Evolutionary conservation across 2,113 vertebrate species (phyloP).

Genomic region (Bucco capensis): DNA sequence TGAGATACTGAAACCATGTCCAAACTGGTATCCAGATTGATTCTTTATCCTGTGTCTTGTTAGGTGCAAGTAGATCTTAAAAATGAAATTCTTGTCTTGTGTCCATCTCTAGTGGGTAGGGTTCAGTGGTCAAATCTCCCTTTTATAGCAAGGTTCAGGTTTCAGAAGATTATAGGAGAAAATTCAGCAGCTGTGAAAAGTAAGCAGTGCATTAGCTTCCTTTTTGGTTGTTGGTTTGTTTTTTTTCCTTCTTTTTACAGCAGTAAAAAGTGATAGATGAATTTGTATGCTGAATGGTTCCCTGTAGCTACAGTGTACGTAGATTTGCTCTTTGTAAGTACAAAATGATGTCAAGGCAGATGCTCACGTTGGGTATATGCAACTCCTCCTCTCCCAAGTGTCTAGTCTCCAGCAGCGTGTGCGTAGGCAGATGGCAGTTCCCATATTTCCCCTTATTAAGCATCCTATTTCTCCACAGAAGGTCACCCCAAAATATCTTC

Average conservation of each 20-base stretch:
- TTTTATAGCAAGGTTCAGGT: neutral
- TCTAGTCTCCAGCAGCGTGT: constrained; percentile 11
- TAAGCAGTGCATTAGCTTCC: neutral
- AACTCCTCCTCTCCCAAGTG: constrained; percentile 19
- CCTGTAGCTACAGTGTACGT: neutral
- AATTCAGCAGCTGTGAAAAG: neutral
- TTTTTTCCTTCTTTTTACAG: neutral
- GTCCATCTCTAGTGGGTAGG: constrained; percentile 19
- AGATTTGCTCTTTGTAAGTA: constrained; percentile 36
- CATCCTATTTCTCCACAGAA: constrained; percentile 33
- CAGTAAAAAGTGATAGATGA: neutral
- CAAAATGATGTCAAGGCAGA: constrained; percentile 43
- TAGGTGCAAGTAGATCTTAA: neutral
- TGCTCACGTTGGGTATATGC: neutral
- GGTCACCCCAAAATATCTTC: constrained; percentile 33
- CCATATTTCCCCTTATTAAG: constrained; percentile 59
- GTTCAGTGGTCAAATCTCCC: neutral
- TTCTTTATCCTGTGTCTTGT: constrained; percentile 13
- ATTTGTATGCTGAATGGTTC: neutral
- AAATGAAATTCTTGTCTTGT: neutral
- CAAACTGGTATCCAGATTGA: neutral
- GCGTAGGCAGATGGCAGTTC: constrained; percentile 33
- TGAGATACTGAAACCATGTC: constrained; percentile 31
- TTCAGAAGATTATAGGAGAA: neutral
- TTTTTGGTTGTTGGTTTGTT: neutral